Conservation (phyloP, 2,113 vertebrate genomes). For the Acinonyx jubatus region DNA sequence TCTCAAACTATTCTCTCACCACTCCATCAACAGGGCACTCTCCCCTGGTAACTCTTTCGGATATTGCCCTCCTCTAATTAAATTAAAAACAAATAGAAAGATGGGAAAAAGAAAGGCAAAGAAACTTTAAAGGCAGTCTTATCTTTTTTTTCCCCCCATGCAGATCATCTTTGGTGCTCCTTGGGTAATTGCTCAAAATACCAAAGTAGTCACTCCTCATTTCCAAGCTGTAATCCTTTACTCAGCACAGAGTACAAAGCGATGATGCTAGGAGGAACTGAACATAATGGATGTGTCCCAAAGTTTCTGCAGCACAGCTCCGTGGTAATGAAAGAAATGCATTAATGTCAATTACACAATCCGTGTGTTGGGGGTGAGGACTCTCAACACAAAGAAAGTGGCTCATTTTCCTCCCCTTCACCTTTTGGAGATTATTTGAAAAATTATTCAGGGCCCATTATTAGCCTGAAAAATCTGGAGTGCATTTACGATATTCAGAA, state of each 20-base stretch:
- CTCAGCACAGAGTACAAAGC: neutral
- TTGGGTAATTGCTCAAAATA: neutral
- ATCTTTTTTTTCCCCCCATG: neutral
- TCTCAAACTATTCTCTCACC: neutral
- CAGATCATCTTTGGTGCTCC: neutral
- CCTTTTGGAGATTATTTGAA: neutral
- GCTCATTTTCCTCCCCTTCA: neutral
- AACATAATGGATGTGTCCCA: neutral
- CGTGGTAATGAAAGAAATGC: neutral
- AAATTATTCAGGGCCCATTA: neutral
- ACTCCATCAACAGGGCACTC: neutral
- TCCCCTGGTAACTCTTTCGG: neutral
- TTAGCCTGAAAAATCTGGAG: neutral
- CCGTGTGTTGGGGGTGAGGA: rapidly evolving
- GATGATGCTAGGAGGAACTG: neutral
- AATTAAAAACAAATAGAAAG: neutral
- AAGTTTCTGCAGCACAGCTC: neutral
- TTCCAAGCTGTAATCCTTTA: neutral
- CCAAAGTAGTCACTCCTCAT: neutral
- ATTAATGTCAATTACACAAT: neutral
- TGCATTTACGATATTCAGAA: neutral
- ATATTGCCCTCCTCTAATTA: neutral
- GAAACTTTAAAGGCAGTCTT: neutral
- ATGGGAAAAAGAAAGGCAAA: neutral
- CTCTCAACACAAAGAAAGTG: neutral